Conservation (phyloP, 2,113 vertebrate genomes). For the Lamprotornis superbus region DNA sequence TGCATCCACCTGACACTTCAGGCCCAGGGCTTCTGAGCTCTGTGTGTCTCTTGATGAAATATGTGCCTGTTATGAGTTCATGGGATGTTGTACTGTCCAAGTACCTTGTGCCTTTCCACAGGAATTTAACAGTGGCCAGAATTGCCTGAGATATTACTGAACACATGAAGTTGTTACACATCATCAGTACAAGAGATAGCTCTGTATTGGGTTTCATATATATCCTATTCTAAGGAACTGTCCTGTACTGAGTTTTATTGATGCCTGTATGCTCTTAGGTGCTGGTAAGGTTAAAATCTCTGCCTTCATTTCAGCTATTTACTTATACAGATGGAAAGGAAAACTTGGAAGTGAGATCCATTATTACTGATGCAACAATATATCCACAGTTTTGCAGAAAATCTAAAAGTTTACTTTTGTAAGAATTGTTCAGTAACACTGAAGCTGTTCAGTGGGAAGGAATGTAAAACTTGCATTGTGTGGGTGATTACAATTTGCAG, state of each 20-base stretch:
- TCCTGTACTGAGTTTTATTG: neutral
- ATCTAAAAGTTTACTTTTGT: neutral
- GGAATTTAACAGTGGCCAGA: neutral
- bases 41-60: neutral
- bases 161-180: neutral
- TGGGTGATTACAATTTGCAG: neutral
- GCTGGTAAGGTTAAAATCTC: neutral
- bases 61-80: accelerated
- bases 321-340: neutral
- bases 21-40: neutral
- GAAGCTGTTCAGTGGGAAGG: neutral
- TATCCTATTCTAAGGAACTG: neutral
- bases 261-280: neutral
- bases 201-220: neutral
- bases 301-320: neutral
- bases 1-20: neutral
- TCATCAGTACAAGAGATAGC: neutral
- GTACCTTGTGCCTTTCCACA: neutral
- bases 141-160: neutral
- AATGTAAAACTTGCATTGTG: neutral
- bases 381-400: neutral
- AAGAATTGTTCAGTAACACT: neutral
- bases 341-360: neutral
- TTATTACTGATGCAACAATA: neutral
- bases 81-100: neutral